Base-by-base conservation (phyloP, 2,888 invertebrate species). In the Lasioglossum lativentre region DNA sequence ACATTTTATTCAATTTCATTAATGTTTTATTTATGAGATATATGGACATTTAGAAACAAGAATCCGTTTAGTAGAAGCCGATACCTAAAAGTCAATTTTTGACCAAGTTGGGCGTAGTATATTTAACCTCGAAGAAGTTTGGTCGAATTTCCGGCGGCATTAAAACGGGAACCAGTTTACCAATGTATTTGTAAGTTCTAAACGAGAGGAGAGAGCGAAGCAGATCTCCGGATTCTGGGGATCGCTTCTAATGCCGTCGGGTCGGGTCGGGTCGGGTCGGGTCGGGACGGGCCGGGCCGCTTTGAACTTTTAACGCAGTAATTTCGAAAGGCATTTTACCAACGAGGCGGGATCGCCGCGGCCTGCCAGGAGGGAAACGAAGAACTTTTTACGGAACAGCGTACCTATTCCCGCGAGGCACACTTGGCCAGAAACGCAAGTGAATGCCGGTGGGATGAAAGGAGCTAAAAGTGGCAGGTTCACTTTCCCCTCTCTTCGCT, bases 301-400 rank as follows among this genome's bases (percentile, higher is more conserved):
- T 81, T 74, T 80, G 78, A 89, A 84, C 83, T 87, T 89, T 82
- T 82, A 86, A 84, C 86, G 78, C 79, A 80, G 83, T 85, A 80
- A 89, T 89, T 88, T 85, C 63, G 59, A 86, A 89, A 78, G 78
- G 66, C 63, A 27, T 88, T 87, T 73, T 19, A 73, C 72, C 75
- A 80, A 45, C 78, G 52, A 23, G 70, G 5, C 71, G 52, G 74
- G 74, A 75, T 81, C 71, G 59, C 68, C 38, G 70, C 30, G 63
- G 63, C n/a, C 27, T 77, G 77, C 52, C 10, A 34, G 27, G 45
- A 45, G 52, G 59, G 66, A 74, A 80, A 80, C 84, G 74, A 56
- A 45, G 72, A 86, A 82, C 75, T 88, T 86, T 86, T 83, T 80
- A 66, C 75, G n/a, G 78, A 52, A 59, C 83, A n/a, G 72, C 52